Evolutionary conservation across 2,888 invertebrate genomes (phyloP).

Genomic region (Anaspis maculata): DNA sequence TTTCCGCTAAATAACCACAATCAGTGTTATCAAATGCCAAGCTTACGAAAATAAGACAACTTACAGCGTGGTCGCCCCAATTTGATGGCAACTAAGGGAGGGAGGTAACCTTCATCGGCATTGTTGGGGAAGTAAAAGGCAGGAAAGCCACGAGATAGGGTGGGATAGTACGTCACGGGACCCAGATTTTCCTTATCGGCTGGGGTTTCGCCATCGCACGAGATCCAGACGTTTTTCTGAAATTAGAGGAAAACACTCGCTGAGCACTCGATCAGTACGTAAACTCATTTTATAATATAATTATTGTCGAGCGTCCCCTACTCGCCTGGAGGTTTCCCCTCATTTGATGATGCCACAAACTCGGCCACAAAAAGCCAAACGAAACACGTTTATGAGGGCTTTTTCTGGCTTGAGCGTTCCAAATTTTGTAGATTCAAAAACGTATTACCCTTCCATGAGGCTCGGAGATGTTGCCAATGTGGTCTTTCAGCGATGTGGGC

Average conservation of each 20-base stretch:
- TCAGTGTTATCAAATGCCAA: slow-evolving; percentile 1
- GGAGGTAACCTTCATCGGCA: slow-evolving; percentile 79
- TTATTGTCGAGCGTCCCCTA: too few species aligned
- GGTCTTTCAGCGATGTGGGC: slow-evolving; percentile 62
- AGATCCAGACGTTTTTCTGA: slow-evolving; percentile 72
- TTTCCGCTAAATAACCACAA: slow-evolving; percentile 45
- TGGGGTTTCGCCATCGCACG: slow-evolving; percentile 90
- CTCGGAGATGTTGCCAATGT: slow-evolving; percentile 46
- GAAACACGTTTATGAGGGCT: too few species aligned
- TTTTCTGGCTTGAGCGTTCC: too few species aligned
- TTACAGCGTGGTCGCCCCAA: slow-evolving; percentile 75
- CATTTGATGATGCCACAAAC: too few species aligned
- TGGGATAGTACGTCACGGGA: slow-evolving; percentile 70
- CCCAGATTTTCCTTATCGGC: slow-evolving; percentile 89
- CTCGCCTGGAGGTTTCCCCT: too few species aligned
- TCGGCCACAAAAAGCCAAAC: too few species aligned
- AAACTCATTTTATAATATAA: too few species aligned
- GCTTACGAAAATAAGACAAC: slow-evolving; percentile 26
- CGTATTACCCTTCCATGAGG: too few species aligned
- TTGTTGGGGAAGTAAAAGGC: slow-evolving; percentile 85
- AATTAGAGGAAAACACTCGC: not conserved
- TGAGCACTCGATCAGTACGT: too few species aligned
- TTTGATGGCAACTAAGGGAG: slow-evolving; percentile 81
- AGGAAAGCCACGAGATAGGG: slow-evolving; percentile 64
- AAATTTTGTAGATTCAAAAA: too few species aligned